phyloP scores from a whole-genome alignment of 2,888 invertebrate genomes.

The Agrotis exclamationis region DNA sequence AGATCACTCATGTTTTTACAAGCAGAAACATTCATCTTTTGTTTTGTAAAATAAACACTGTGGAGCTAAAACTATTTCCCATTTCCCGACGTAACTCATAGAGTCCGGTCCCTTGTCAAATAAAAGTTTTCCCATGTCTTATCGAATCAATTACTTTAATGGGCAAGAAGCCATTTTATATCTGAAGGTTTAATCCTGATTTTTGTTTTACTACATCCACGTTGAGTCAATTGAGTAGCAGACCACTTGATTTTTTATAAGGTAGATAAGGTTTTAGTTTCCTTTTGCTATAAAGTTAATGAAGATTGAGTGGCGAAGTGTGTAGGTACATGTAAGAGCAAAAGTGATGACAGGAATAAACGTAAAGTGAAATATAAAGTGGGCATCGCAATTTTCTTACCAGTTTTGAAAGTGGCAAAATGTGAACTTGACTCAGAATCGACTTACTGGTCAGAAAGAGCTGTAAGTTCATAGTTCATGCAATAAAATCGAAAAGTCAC shows the following conservation, averaged over 20 bases:
- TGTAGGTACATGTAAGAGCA: background rate
- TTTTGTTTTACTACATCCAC: constrained; percentile 64
- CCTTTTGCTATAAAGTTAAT: constrained; percentile 28
- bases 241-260: constrained; percentile 53
- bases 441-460: background rate
- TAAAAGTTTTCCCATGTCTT: constrained; percentile 87
- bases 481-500: too few relatives aligned
- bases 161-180: constrained; percentile 79
- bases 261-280: constrained; percentile 41
- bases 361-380: background rate
- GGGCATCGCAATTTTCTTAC: background rate
- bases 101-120: constrained; percentile 87
- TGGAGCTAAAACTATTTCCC: constrained; percentile 78
- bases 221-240: constrained; percentile 58
- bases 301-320: constrained; percentile 26
- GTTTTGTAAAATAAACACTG: constrained; percentile 78
- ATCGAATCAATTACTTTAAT: constrained; percentile 89
- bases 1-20: constrained; percentile 10
- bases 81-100: constrained; percentile 84
- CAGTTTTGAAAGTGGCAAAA: background rate
- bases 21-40: constrained; percentile 65
- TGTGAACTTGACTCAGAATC: background rate
- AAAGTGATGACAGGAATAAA: constrained; percentile 2
- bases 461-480: background rate
- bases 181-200: constrained; percentile 72